phyloP scores from a whole-genome alignment of 2,113 vertebrate species.

The Aspiorhynchus laticeps region DNA sequence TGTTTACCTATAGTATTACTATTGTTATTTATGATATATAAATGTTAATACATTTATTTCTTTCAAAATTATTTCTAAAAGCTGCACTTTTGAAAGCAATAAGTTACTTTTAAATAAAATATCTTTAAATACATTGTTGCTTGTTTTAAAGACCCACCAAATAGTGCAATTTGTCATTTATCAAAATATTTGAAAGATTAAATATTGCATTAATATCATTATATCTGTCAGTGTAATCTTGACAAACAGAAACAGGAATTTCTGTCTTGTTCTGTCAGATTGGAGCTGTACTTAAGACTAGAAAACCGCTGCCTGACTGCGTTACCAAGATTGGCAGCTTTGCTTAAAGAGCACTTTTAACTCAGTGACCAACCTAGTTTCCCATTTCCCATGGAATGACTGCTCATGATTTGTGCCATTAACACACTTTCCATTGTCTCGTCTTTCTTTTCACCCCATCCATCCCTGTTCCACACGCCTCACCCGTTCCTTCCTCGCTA shows the following conservation, averaged over 20 bases:
- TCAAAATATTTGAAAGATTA: background rate
- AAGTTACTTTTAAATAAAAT: background rate
- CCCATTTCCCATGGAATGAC: slow-evolving; percentile 9
- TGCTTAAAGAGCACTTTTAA: slow-evolving; percentile 11
- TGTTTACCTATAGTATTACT: background rate
- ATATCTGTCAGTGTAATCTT: background rate
- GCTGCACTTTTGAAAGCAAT: background rate
- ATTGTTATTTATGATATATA: too few species aligned
- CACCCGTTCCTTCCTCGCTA: slow-evolving; percentile 6
- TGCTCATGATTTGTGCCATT: slow-evolving; percentile 22
- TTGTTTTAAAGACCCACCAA: too few species aligned
- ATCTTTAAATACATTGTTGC: too few species aligned
- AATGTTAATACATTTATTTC: too few species aligned
- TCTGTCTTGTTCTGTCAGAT: background rate
- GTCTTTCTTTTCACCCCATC: slow-evolving; percentile 14
- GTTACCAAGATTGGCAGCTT: background rate
- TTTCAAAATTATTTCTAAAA: background rate
- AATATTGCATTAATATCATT: background rate
- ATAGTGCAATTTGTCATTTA: background rate
- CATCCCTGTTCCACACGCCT: background rate
- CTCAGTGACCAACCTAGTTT: slow-evolving; percentile 13
- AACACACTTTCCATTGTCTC: slow-evolving; percentile 27
- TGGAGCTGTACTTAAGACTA: background rate
- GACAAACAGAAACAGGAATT: background rate
- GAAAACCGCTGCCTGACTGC: background rate